Conservation (phyloP, 1,140 invertebrate species). For the Paralvinella palmiformis region DNA sequence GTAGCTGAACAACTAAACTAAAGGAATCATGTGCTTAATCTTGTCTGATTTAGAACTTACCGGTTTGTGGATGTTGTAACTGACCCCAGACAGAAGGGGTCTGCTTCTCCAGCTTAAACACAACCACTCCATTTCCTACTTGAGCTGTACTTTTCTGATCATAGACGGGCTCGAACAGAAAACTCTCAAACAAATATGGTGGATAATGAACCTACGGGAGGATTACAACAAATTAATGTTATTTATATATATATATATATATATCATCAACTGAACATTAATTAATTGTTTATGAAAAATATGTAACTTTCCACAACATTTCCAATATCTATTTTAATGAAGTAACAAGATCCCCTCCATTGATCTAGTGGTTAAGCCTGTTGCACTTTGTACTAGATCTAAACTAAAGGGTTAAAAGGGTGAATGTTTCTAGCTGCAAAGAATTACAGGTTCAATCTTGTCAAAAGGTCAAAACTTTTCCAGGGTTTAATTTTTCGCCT, state of each 20-base stretch:
- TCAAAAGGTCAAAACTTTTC: too few species aligned
- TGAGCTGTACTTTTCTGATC: conserved; percentile 37
- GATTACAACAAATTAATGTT: background rate
- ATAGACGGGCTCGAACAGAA: conserved; percentile 37
- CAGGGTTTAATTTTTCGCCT: too few species aligned
- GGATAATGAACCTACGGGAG: conserved; percentile 43
- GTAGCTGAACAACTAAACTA: too few species aligned
- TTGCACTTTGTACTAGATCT: too few species aligned
- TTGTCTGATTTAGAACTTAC: conserved; percentile 21
- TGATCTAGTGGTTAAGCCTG: background rate
- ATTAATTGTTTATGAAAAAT: too few species aligned
- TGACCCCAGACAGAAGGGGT: conserved; percentile 33
- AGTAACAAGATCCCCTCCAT: background rate
- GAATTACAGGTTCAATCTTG: too few species aligned
- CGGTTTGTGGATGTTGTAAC: conserved; percentile 29
- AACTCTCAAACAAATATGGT: conserved; percentile 47
- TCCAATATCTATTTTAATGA: background rate
- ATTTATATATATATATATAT: conserved; percentile 8
- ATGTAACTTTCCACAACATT: too few species aligned
- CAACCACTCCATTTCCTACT: conserved; percentile 43
- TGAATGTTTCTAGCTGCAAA: too few species aligned
- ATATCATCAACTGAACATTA: conserved; percentile 1
- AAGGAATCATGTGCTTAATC: background rate
- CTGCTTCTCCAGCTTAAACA: conserved; percentile 43
- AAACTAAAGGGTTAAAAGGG: too few species aligned